phyloP scores from a whole-genome alignment of 1,140 invertebrate species.

The Yoshiicerus persimilis region DNA sequence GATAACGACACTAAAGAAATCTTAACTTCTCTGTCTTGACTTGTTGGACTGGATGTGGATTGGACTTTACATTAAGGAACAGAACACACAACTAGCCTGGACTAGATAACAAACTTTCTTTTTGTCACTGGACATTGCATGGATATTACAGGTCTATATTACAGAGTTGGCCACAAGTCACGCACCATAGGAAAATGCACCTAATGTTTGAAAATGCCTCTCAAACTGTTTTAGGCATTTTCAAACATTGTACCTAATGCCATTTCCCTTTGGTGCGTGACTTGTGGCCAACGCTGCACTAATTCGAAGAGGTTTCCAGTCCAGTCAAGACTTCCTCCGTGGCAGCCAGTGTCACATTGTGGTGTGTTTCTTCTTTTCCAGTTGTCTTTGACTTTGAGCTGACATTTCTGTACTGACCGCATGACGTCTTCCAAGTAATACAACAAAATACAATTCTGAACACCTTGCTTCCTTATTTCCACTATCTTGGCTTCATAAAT shows the following conservation, averaged over 20 bases:
- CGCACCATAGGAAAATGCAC: too few relatives aligned
- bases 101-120: background rate
- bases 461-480: background rate
- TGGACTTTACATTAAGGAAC: background rate
- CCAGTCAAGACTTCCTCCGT: background rate
- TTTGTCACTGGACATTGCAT: background rate
- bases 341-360: background rate
- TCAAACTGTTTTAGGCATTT: too few relatives aligned
- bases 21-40: background rate
- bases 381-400: background rate
- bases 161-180: too few relatives aligned
- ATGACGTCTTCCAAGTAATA: background rate
- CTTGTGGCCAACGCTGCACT: too few relatives aligned
- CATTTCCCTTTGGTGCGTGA: too few relatives aligned
- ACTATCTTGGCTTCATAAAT: background rate
- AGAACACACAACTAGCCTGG: too few relatives aligned
- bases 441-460: background rate
- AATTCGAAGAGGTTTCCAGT: background rate
- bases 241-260: too few relatives aligned
- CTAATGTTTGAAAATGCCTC: too few relatives aligned
- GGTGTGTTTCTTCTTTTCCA: background rate
- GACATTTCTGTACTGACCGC: background rate
- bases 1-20: conserved; percentile 1
- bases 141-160: background rate
- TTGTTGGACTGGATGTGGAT: background rate